Conservation (phyloP, 2,888 invertebrate genomes). For the Eremobia ochroleuca region DNA sequence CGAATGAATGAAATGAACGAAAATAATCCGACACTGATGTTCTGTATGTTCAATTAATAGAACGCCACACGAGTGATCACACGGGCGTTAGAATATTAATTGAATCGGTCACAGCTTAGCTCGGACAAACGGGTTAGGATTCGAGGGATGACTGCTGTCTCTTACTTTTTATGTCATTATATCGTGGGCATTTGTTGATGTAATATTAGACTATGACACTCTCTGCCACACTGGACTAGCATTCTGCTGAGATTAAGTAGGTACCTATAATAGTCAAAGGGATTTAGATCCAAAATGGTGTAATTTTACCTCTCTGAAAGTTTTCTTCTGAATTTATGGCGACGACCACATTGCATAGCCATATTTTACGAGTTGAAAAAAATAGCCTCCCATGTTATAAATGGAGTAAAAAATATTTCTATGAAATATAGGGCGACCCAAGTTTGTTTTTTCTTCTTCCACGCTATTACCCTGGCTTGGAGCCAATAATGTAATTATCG, state of each 20-base stretch:
- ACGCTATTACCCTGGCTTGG: conserved; percentile 51
- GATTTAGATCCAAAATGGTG: not conserved
- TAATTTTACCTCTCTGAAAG: not conserved
- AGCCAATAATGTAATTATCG: conserved; percentile 65
- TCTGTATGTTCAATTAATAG: conserved; percentile 72
- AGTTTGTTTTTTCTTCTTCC: conserved; percentile 53
- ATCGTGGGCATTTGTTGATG: not conserved
- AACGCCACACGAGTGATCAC: conserved; percentile 63
- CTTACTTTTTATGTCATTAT: conserved; percentile 11
- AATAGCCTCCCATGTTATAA: conserved; percentile 17
- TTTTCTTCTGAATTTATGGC: conserved; percentile 6
- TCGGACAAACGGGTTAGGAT: conserved; percentile 38
- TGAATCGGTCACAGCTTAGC: conserved; percentile 62
- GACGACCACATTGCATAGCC: not conserved
- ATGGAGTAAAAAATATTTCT: conserved; percentile 45
- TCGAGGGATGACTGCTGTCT: conserved; percentile 30
- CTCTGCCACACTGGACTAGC: not conserved
- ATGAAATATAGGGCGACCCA: conserved; percentile 51
- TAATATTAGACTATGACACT: conserved; percentile 2
- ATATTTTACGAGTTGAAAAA: conserved; percentile 19
- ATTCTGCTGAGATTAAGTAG: not conserved
- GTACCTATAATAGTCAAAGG: not conserved
- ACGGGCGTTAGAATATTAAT: conserved; percentile 72
- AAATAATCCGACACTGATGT: conserved; percentile 67
- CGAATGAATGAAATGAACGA: conserved; percentile 57